These are phyloP conservation scores for Xenus cinereus DNA, from an alignment of 2,113 vertebrate species.

Conservation along the genomic window DNA sequence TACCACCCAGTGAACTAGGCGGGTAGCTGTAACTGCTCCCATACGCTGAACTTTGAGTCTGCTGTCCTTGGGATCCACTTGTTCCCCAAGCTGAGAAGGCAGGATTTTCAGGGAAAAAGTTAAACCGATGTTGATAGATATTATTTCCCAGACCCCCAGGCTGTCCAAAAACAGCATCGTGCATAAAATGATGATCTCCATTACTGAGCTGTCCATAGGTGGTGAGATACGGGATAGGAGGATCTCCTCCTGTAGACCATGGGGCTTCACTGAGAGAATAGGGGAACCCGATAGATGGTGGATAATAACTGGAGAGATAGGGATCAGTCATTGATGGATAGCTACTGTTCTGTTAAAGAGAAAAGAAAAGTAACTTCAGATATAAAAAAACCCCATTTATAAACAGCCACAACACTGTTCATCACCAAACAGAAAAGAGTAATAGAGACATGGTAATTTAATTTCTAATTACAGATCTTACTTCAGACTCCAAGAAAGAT, in stretches of 20 bases:
- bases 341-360: slow-evolving; percentile 86
- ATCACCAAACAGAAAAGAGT: not conserved
- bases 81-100: slow-evolving; percentile 95
- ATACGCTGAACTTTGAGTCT: slow-evolving; percentile 91
- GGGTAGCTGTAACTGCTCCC: slow-evolving; percentile 94
- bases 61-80: slow-evolving; percentile 91
- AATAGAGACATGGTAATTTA: not conserved
- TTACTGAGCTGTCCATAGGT: slow-evolving; percentile 94
- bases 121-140: slow-evolving; percentile 93
- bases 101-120: slow-evolving; percentile 94
- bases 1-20: slow-evolving; percentile 91
- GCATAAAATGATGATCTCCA: slow-evolving; percentile 94
- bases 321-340: slow-evolving; percentile 97
- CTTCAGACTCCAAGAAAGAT: not conserved
- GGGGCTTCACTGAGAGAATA: slow-evolving; percentile 95
- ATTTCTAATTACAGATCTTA: not conserved
- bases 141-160: slow-evolving; percentile 91
- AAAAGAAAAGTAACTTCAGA: slow-evolving; percentile 8
- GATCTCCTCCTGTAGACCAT: slow-evolving; percentile 95
- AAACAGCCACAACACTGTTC: not conserved
- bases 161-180: slow-evolving; percentile 93
- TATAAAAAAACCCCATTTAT: not conserved
- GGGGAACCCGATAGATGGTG: slow-evolving; percentile 93
- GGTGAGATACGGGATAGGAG: slow-evolving; percentile 92
- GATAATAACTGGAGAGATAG: slow-evolving; percentile 94